Conservation (phyloP, 2,888 invertebrate genomes). For the Standfussiana lucernea region DNA sequence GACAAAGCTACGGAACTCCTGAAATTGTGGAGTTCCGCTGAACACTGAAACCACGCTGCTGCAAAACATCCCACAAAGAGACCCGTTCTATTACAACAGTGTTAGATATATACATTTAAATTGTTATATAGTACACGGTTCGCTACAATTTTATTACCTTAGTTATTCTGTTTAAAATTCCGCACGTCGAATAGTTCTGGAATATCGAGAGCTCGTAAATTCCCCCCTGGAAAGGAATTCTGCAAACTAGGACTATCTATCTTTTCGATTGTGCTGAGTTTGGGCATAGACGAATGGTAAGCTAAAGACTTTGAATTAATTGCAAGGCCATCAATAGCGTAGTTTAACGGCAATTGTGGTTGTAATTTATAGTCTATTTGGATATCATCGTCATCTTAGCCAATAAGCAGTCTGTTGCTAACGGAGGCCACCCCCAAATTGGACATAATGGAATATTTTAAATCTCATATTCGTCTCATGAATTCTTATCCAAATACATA, state of each 20-base stretch:
- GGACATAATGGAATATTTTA: conserved; percentile 33
- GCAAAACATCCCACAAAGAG: conserved; percentile 56
- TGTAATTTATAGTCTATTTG: conserved; percentile 37
- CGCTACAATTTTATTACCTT: conserved; percentile 53
- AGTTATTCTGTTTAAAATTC: conserved; percentile 63
- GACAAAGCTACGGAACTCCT: conserved; percentile 50
- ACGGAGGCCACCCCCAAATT: conserved; percentile 18
- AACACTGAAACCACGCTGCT: conserved; percentile 43
- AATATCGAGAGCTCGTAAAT: conserved; percentile 62
- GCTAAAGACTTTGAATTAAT: conserved; percentile 57
- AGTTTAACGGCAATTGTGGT: conserved; percentile 40
- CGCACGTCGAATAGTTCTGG: conserved; percentile 50
- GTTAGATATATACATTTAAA: conserved; percentile 10
- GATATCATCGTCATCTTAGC: conserved; percentile 27
- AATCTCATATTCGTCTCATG: conserved; percentile 34
- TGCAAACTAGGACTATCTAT: conserved; percentile 59
- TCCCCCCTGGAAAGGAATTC: conserved; percentile 54
- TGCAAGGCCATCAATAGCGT: conserved; percentile 39
- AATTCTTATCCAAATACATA: conserved; percentile 23
- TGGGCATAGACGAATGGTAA: conserved; percentile 58
- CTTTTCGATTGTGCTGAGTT: conserved; percentile 59
- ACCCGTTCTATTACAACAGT: conserved; percentile 33
- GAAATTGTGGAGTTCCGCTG: conserved; percentile 40
- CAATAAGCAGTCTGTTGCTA: background rate
- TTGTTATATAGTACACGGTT: conserved; percentile 21